A percentile compares a stretch with the other conserved stretches of the same genome.
Conservation (phyloP, 2,113 vertebrate species). For the Numenius arquata region DNA sequence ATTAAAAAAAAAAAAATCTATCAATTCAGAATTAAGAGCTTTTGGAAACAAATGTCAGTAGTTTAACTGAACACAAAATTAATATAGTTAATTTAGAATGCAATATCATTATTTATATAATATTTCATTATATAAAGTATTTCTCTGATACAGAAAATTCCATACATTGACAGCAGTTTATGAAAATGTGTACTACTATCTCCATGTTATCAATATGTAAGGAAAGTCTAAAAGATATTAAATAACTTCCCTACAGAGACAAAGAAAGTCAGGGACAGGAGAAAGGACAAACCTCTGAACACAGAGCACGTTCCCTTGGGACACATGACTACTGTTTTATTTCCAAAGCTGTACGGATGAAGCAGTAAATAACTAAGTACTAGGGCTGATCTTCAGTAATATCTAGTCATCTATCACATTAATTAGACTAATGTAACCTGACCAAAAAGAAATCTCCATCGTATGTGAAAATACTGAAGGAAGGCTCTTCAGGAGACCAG, state of each 20-base stretch:
- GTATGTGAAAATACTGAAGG: not conserved
- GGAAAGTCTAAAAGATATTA: not conserved
- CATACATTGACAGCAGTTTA: not conserved
- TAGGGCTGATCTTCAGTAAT: not conserved
- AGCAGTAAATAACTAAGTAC: not conserved
- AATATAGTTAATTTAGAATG: not conserved
- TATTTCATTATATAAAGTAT: not conserved
- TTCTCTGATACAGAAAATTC: not conserved
- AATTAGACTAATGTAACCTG: not conserved
- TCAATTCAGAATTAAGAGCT: not conserved
- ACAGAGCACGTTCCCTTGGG: not conserved
- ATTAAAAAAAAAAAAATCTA: not conserved
- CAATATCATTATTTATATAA: not conserved
- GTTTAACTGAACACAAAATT: not conserved
- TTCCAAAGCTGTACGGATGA: not conserved
- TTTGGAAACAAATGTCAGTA: not conserved
- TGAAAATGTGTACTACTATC: not conserved
- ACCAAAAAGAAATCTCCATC: not conserved
- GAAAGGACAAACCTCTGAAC: not conserved
- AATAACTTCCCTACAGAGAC: not conserved
- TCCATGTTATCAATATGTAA: not conserved
- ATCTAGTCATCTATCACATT: not conserved
- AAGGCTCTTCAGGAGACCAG: not conserved
- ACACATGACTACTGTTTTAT: not conserved
- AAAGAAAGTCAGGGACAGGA: not conserved